phyloP scores from a whole-genome alignment of 2,113 vertebrate genomes.

The Cryptomyrus ogoouensis region DNA sequence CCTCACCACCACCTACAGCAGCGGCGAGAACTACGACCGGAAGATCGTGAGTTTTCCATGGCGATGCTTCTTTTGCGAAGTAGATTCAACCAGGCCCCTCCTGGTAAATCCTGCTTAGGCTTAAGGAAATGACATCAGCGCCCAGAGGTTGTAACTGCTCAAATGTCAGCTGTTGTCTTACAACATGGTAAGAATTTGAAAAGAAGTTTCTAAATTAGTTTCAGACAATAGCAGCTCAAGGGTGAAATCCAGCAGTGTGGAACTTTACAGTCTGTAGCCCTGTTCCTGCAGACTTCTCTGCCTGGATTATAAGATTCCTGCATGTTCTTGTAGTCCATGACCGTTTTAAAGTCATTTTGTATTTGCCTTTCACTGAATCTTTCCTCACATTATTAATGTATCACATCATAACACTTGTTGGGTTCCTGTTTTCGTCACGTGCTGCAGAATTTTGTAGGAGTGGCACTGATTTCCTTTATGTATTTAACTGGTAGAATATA shows the following conservation, averaged over 20 bases:
- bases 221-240: neutral
- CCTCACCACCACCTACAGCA: constrained; percentile 95
- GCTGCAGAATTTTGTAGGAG: neutral
- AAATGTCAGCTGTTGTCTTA: neutral
- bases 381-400: neutral
- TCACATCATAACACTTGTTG: neutral
- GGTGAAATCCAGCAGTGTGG: neutral
- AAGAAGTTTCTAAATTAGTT: neutral
- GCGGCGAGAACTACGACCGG: constrained; percentile 92
- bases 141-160: neutral
- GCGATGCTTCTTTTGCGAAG: neutral
- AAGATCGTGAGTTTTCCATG: constrained; percentile 78
- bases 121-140: neutral
- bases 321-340: neutral
- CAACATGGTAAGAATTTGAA: neutral
- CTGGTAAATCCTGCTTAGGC: neutral
- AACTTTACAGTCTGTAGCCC: neutral
- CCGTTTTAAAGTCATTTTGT: neutral
- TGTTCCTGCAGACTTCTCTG: neutral
- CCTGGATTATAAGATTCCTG: neutral
- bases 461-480: neutral
- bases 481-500: neutral
- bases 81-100: neutral
- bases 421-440: neutral
- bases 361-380: neutral